Evolutionary conservation across 2,888 invertebrate genomes (phyloP), one percentile per base, ranked within the genome.

Genomic region (Drosophila cognata): DNA sequence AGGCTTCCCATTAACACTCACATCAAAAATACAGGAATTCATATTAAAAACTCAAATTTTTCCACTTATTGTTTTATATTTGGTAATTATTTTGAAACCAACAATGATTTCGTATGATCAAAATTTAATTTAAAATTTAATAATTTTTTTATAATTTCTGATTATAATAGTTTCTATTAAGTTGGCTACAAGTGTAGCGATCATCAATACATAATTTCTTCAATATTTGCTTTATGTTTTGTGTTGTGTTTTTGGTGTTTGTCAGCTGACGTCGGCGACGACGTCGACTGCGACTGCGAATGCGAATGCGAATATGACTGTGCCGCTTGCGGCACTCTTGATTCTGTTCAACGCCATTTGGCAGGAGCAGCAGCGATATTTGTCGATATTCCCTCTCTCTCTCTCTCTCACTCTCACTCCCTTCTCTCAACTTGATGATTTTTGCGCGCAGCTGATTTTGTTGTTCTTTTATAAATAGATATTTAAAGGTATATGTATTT

Each of bases 401-500:
- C 33, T 11, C 2, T 18, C 35, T 13, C 28, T 28, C 28, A 7
- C n/a, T 28, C 28, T 5, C 13, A 4, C 25, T 36, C 4, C 6
- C 28, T 28, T 10, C 35, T 28, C 60, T 50, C 35, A 46, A 55
- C 53, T 66, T 50, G 64, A 76, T 89, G 87, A 89, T 81, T 63
- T 81, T 74, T 87, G 61, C 68, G 79, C 82, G 84, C 90, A 89
- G 90, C 89, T 89, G 91, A 90, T 89, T 88, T 81, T 85, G 88
- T 89, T 89, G 88, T 82, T 75, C 65, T 75, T 76, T 79, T 86
- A 85, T 81, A 80, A 67, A 74, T 85, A 89, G 79, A 71, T 65
- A 38, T 25, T 46, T 25, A 16, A 16, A 16, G 8, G 7, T 21
- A 7, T 38, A 38, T 18, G 38, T n/a, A 33, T 51, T 31, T 29